A percentile compares a stretch with the other conserved stretches of the same genome.
Evolutionary conservation across 2,797 vertebrate genomes (phyloP).

Genomic region (Sebastes minor): DNA sequence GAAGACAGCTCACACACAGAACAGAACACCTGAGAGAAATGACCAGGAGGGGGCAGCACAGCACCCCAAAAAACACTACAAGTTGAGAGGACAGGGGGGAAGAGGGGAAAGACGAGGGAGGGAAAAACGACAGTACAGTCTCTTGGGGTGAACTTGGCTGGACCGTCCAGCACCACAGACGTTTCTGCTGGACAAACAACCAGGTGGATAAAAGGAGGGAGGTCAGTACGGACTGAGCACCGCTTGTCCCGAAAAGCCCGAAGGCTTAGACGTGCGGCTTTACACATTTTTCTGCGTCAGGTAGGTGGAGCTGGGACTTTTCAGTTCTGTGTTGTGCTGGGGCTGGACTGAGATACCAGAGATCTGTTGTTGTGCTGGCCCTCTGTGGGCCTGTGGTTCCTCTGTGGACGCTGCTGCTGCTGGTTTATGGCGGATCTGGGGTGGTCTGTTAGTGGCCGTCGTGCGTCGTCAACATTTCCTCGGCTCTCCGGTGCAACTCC

Average conservation of each 20-base stretch:
- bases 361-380: conserved; percentile 58
- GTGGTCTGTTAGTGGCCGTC: conserved; percentile 88
- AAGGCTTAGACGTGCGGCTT: conserved; percentile 22
- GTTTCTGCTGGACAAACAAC: conserved; percentile 28
- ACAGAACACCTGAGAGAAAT: conserved; percentile 77
- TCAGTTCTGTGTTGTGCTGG: conserved; percentile 58
- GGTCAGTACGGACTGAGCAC: conserved; percentile 4
- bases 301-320: conserved; percentile 28
- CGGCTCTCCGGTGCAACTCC: conserved; percentile 95
- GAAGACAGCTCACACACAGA: conserved; percentile 41
- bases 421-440: conserved; percentile 51
- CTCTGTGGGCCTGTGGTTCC: conserved; percentile 45
- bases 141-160: conserved; percentile 25
- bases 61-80: conserved; percentile 53
- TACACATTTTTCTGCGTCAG: conserved; percentile 48
- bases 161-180: conserved; percentile 36
- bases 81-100: conserved; percentile 3
- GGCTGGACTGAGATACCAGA: conserved; percentile 55
- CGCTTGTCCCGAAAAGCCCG: conserved; percentile 17
- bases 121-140: conserved; percentile 3
- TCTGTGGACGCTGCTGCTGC: conserved; percentile 51
- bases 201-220: not conserved
- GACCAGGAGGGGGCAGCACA: conserved; percentile 75
- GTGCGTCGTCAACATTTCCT: conserved; percentile 89
- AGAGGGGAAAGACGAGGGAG: not conserved